A percentile compares a stretch with the other conserved stretches of the same genome.
phyloP scores from a whole-genome alignment of 2,888 invertebrate species.

The Cataglyphis altisquamis region DNA sequence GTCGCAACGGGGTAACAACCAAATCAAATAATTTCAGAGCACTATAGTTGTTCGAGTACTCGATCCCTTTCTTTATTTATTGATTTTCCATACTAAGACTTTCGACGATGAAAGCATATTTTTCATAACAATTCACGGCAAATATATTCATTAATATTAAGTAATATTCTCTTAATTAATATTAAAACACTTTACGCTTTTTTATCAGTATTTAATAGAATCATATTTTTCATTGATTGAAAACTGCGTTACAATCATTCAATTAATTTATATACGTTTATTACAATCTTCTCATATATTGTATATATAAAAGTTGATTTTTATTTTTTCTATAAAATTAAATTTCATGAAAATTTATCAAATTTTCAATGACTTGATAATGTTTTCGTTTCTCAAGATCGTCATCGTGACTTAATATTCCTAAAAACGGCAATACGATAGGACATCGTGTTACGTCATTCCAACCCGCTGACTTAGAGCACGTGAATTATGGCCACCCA shows the following conservation, averaged over 20 bases:
- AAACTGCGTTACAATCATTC: not conserved
- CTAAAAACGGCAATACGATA: slow-evolving; percentile 37
- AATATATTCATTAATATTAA: not conserved
- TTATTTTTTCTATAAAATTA: not conserved
- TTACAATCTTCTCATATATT: not conserved
- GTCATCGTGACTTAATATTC: slow-evolving; percentile 33
- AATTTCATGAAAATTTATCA: not conserved
- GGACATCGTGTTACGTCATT: slow-evolving; percentile 43
- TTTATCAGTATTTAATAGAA: not conserved
- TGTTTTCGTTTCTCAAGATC: not conserved
- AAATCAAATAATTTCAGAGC: slow-evolving; percentile 34
- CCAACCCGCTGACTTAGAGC: slow-evolving; percentile 25
- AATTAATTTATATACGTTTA: not conserved
- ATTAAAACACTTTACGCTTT: not conserved
- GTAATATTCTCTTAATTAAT: not conserved
- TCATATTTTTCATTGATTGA: not conserved
- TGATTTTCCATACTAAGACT: slow-evolving; percentile 14
- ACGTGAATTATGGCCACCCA: slow-evolving; percentile 45
- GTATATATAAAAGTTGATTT: not conserved
- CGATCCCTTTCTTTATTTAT: slow-evolving; percentile 32
- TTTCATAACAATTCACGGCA: not conserved
- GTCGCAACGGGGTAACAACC: not conserved
- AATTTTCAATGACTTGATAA: not conserved
- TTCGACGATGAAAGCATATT: not conserved
- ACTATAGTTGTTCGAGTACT: slow-evolving; percentile 8